phyloP scores from a whole-genome alignment of 2,113 vertebrate species.

The Scolopax mira region DNA sequence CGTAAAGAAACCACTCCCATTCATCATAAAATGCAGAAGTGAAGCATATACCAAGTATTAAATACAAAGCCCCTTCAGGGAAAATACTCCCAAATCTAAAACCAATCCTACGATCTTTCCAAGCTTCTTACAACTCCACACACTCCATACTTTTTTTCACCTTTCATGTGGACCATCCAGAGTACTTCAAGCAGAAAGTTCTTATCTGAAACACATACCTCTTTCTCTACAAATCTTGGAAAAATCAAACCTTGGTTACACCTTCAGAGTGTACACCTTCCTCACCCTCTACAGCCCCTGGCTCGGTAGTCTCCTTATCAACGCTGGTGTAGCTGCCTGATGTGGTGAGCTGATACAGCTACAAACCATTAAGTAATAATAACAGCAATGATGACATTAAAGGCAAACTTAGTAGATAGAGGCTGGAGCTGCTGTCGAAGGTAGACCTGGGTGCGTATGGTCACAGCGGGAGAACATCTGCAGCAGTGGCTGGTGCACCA shows the following conservation, averaged over 20 bases:
- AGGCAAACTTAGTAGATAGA: background rate
- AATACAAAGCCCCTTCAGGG: background rate
- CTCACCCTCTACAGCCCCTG: rapidly evolving
- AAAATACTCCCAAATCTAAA: background rate
- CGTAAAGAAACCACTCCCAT: background rate
- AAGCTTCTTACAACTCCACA: background rate
- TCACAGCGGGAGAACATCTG: background rate
- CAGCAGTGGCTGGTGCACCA: background rate
- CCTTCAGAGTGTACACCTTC: background rate
- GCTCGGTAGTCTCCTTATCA: background rate
- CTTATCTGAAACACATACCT: background rate
- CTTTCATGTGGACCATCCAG: background rate
- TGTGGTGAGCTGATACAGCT: background rate
- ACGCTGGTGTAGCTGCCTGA: background rate
- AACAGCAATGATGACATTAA: background rate
- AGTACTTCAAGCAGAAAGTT: background rate
- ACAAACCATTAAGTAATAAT: background rate
- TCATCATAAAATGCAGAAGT: background rate
- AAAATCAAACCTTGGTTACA: background rate
- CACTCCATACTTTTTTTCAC: background rate
- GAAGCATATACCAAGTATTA: background rate
- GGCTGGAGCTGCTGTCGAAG: background rate
- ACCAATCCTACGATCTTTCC: background rate
- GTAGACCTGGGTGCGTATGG: background rate
- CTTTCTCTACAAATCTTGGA: background rate